These are phyloP conservation scores for Phoenicopterus ruber DNA, from an alignment of 2,113 vertebrate species.

Conservation along the genomic window DNA sequence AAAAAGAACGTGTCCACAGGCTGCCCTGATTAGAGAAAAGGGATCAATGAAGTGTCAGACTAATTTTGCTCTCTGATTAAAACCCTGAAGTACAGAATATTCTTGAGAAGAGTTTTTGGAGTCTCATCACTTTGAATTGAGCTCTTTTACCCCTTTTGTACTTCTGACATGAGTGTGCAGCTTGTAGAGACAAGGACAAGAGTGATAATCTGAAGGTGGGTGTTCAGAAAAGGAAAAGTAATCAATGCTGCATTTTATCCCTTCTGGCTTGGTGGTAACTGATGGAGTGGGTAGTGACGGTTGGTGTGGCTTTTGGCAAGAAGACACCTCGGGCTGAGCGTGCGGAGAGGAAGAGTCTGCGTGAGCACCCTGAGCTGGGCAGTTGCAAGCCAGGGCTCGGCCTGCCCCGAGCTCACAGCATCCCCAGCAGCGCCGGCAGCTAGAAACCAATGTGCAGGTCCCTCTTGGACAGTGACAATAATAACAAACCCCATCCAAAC, in stretches of 20 bases:
- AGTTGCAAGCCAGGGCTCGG: not conserved
- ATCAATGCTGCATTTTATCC: not conserved
- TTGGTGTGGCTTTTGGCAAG: not conserved
- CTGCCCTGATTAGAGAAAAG: not conserved
- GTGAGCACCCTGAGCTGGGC: not conserved
- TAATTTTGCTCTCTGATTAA: conserved; percentile 27
- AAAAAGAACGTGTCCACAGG: not conserved
- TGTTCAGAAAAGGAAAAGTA: not conserved
- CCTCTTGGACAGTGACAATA: not conserved
- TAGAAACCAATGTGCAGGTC: fast-evolving
- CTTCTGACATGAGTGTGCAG: not conserved
- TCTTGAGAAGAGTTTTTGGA: not conserved
- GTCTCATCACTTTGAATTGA: not conserved
- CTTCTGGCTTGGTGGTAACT: not conserved
- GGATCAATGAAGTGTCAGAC: not conserved
- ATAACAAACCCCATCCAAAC: no score
- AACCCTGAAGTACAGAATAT: not conserved
- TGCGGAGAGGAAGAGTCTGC: no score
- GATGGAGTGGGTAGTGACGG: not conserved
- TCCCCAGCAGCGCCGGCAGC: fast-evolving
- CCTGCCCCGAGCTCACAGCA: not conserved
- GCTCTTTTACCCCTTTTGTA: not conserved
- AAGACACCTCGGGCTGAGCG: not conserved
- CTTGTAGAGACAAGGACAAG: not conserved
- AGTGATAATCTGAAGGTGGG: not conserved